These are phyloP conservation scores for Volucella zonaria DNA, from an alignment of 2,888 invertebrate genomes.

Conservation along the genomic window DNA sequence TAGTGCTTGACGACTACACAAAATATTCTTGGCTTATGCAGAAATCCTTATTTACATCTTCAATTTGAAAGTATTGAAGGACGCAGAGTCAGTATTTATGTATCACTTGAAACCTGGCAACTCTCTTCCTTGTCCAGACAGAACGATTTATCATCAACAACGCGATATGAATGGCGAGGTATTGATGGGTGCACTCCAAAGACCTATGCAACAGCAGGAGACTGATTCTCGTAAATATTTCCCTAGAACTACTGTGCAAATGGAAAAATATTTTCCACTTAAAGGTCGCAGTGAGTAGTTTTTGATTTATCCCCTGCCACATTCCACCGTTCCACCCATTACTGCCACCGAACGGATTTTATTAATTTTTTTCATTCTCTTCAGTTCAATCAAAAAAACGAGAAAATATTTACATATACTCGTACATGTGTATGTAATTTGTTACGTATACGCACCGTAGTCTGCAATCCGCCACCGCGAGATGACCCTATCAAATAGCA, in stretches of 20 bases:
- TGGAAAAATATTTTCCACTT: slow-evolving; percentile 66
- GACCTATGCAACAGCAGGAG: background rate
- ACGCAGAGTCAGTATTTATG: too few species aligned
- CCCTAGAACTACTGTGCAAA: slow-evolving; percentile 50
- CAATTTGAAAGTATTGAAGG: too few species aligned
- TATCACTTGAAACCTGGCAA: background rate
- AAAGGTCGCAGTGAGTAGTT: slow-evolving; percentile 57
- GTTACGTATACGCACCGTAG: slow-evolving; percentile 42
- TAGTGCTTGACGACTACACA: too few species aligned
- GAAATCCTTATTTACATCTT: too few species aligned
- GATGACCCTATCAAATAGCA: slow-evolving; percentile 59
- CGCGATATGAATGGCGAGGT: slow-evolving; percentile 11
- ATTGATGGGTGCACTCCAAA: slow-evolving; percentile 24
- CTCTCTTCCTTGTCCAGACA: slow-evolving; percentile 12
- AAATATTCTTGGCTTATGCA: too few species aligned
- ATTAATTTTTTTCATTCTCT: background rate
- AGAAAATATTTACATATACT: slow-evolving; percentile 51
- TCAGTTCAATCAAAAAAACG: slow-evolving; percentile 6
- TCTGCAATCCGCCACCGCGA: background rate
- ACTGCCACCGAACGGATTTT: slow-evolving; percentile 18
- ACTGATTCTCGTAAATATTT: slow-evolving; percentile 61
- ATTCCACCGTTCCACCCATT: background rate
- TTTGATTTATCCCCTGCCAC: slow-evolving; percentile 38
- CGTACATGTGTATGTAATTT: background rate
- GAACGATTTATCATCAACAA: slow-evolving; percentile 60